phyloP scores from a whole-genome alignment of 2,113 vertebrate genomes.

The Bothrops jararaca region DNA sequence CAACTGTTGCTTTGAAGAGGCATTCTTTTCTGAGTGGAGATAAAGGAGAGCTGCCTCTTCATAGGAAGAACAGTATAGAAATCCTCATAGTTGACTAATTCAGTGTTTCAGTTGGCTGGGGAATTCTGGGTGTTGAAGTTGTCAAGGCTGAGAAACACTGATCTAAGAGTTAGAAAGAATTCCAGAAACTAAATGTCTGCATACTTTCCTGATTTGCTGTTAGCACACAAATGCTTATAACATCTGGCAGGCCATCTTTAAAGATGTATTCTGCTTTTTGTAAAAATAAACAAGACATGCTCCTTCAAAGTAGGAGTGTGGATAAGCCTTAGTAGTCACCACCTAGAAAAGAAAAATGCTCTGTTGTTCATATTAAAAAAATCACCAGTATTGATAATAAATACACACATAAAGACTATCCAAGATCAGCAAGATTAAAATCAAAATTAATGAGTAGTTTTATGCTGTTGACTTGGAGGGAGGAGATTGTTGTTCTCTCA shows the following conservation, averaged over 20 bases:
- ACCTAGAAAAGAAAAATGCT: neutral
- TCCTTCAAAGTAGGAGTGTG: neutral
- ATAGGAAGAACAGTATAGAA: neutral
- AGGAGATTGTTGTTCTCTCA: neutral
- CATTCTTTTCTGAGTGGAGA: neutral
- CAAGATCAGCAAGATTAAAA: neutral
- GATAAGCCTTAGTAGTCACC: neutral
- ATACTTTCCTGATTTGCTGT: neutral
- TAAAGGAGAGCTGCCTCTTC: neutral
- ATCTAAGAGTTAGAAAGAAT: neutral
- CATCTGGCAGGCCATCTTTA: neutral
- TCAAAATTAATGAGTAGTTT: neutral
- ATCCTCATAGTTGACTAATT: neutral
- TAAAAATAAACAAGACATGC: neutral
- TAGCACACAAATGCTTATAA: neutral
- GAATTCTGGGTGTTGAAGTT: neutral
- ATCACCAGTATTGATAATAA: neutral
- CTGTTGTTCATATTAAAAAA: neutral
- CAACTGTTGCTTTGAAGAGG: neutral
- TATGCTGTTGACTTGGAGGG: neutral
- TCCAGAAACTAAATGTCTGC: neutral
- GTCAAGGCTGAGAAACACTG: neutral
- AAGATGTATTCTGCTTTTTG: neutral
- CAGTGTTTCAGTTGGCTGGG: neutral
- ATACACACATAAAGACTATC: neutral